phyloP scores from a whole-genome alignment of 2,113 vertebrate genomes.

The Daboia siamensis region DNA sequence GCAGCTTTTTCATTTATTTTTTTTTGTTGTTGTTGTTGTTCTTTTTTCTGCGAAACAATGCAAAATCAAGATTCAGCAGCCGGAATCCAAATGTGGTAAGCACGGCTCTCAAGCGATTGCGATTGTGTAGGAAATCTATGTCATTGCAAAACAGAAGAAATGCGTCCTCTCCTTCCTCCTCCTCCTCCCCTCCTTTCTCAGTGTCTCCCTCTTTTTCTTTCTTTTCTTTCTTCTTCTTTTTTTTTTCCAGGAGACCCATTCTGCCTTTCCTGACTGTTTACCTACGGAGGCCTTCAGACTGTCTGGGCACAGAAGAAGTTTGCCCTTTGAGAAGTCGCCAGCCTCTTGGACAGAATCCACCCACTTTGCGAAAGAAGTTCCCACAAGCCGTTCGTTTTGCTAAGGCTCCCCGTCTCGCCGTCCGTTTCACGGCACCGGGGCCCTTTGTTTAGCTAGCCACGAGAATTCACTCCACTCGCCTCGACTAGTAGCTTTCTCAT shows the following conservation, averaged over 20 bases:
- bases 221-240: background rate
- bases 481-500: rapidly evolving
- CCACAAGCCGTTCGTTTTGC: background rate
- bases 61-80: background rate
- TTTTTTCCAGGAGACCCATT: constrained; percentile 1
- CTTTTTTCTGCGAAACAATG: constrained; percentile 1
- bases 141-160: constrained; percentile 36
- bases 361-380: background rate
- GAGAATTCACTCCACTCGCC: rapidly evolving
- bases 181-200: background rate
- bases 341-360: background rate
- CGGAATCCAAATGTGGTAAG: background rate
- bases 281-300: background rate
- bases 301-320: background rate
- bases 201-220: background rate
- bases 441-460: rapidly evolving
- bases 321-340: rapidly evolving
- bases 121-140: constrained; percentile 44
- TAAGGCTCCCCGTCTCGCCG: rapidly evolving
- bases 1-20: constrained; percentile 7
- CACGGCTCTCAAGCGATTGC: background rate
- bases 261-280: background rate
- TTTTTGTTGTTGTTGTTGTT: too few relatives aligned
- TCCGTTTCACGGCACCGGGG: rapidly evolving
- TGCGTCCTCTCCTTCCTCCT: background rate